Evolutionary conservation across 1,140 invertebrate genomes (phyloP).

Genomic region (Hyposmocoma kahamanoa): DNA sequence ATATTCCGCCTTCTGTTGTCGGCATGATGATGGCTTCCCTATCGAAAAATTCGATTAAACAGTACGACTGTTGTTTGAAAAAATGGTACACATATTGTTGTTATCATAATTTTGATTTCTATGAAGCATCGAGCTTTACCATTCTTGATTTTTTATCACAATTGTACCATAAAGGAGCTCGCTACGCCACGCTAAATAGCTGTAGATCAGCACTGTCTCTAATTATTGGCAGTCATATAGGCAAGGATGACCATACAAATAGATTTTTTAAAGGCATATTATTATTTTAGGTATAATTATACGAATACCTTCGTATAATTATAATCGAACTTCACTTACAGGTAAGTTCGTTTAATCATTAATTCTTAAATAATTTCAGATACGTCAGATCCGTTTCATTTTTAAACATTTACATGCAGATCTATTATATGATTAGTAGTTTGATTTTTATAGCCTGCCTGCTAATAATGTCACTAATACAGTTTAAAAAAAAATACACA

Average conservation of each 20-base stretch:
- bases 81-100: constrained; percentile 7
- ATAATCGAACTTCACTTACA: too few species aligned
- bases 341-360: too few species aligned
- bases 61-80: constrained; percentile 23
- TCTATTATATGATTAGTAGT: too few species aligned
- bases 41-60: constrained; percentile 22
- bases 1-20: constrained; percentile 11
- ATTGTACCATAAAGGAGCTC: neutral
- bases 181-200: neutral
- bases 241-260: neutral
- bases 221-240: constrained; percentile 1
- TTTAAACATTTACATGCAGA: too few species aligned
- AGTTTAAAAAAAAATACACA: too few species aligned
- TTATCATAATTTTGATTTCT: neutral
- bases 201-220: neutral
- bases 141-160: neutral
- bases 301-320: too few species aligned
- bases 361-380: too few species aligned
- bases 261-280: too few species aligned
- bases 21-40: constrained; percentile 18
- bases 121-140: neutral
- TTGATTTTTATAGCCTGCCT: too few species aligned
- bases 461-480: too few species aligned
- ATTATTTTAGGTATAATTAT: too few species aligned
- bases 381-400: too few species aligned